Evolutionary conservation across 2,113 vertebrate species (phyloP), one percentile per base, ranked within the genome.

Genomic region (Damaliscus lunatus): DNA sequence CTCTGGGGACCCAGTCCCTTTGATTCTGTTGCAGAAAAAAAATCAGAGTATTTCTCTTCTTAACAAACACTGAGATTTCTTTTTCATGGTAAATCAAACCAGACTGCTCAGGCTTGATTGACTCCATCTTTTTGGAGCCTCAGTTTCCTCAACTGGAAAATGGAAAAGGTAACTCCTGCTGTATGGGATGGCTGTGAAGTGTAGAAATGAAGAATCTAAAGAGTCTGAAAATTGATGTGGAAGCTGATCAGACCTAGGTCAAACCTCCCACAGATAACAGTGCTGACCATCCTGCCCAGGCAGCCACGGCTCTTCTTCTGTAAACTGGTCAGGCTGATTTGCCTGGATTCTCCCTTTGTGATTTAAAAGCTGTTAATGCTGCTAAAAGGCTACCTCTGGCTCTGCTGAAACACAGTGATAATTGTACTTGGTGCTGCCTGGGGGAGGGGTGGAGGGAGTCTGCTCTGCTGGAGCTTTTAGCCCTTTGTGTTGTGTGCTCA

Each of bases 391-490:
- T 50, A 40, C 85, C 88, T 29, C 2, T 14, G 80, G 80, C 43
- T 88, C 90, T 62, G 90, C 53, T 78, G 11, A 62, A 89, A 95
- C 77, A 94, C 53, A 43, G n/a, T 40, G 88, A 71, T 74, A 78
- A 92, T 74, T 92, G n/a, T 1, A 8, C 64, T 78, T n/a, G 23
- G n/a, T 81, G 84, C 31, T 2, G 31, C 33, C 11, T 7, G n/a
- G 55, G 52, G n/a, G 33, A 36, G 55, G 46, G 3, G 15, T 4
- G 33, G 90, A 25, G 74, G 83, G 91, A 60, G n/a, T 25, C 40
- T 21, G 83, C 80, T 46, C 27, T 25, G 40, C 62, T 13, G 60
- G 60, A 93, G 40, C 19, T 52, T 40, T n/a, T 31, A 48, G 29
- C 57, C 10, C 6, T 29, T 1, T 21, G 10, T 19, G 46, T 2